Base-by-base conservation (phyloP, 1,140 invertebrate genomes). In the Lucilia sericata region DNA sequence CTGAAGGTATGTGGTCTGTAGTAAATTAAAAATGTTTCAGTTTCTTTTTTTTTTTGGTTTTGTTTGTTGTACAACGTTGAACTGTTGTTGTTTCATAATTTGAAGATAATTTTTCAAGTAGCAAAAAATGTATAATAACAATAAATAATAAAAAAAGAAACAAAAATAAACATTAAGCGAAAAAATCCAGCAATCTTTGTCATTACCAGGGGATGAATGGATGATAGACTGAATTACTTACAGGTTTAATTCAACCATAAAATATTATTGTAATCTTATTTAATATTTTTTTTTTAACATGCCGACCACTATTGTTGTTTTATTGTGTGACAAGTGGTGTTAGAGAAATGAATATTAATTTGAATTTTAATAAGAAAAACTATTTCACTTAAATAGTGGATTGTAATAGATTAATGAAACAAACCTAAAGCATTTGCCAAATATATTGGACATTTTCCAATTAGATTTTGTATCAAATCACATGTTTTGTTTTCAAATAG, bases 71-170 rank as follows among this genome's bases (percentile, higher is more conserved):
- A 30, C 25, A 30, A 30, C 25, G 25, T 30, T 30, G 25, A 30
- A 30, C 25, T 30, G 25, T 30, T 70, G 65, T 70, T 70, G 65
- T 70, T 70, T 70, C 65, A 70, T 70, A 70, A 70, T 70, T 70
- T 70, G 65, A 70, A 70, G 65, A 70, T 70, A 70, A 70, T 70
- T 70, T 70, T 70, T 70, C 65, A 70, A 70, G 65, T 70, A 21
- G 65, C 65, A 25, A 70, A 70, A 70, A 70, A n/a, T 30, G 25
- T 30, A 17, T n/a, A 60, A 60, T 60, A 17, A 60, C 55, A 60
- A 60, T 60, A 60, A 60, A 60, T 60, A 60, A 60, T 60, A 30
- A 30, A 70, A n/a, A 70, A 70, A 21, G 19, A 70, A 70, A 70
- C 65, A 70, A 70, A 19, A 70, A 25, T 21, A 70, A 70, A 70